These are phyloP conservation scores for Danio kyathit DNA, from an alignment of 2,797 vertebrate genomes.

Conservation along the genomic window DNA sequence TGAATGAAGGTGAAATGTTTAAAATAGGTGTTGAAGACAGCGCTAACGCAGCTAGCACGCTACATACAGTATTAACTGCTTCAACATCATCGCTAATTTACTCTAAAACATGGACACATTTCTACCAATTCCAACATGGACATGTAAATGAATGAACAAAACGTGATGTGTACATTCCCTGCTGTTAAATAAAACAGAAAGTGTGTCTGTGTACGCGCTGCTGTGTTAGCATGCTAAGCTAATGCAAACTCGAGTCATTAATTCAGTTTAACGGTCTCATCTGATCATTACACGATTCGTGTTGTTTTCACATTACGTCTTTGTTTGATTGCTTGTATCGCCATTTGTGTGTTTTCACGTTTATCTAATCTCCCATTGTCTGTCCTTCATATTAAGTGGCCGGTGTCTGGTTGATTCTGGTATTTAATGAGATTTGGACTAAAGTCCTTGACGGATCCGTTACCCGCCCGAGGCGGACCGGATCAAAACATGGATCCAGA, in stretches of 20 bases:
- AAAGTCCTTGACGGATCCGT: slow-evolving; percentile 41
- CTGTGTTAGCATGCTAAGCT: slow-evolving; percentile 47
- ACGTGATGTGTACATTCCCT: too few species aligned
- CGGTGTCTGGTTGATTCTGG: background rate
- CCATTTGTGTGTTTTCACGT: background rate
- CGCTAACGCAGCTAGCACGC: slow-evolving; percentile 29
- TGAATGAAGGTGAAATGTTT: background rate
- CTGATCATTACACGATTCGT: background rate
- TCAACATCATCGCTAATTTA: too few species aligned
- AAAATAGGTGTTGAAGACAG: slow-evolving; percentile 1
- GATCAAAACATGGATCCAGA: slow-evolving; percentile 5
- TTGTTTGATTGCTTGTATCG: background rate
- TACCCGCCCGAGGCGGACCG: slow-evolving; percentile 8
- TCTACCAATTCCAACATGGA: background rate
- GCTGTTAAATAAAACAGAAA: background rate
- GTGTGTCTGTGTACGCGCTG: background rate
- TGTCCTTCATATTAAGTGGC: slow-evolving; percentile 8
- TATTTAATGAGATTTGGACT: slow-evolving; percentile 44
- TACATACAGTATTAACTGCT: slow-evolving; percentile 5
- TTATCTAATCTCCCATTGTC: background rate
- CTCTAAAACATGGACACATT: too few species aligned
- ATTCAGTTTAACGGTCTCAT: slow-evolving; percentile 41
- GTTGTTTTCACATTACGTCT: background rate
- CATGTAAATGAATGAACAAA: background rate
- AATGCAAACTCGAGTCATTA: slow-evolving; percentile 1